Evolutionary conservation across 2,888 invertebrate genomes (phyloP).

Genomic region (Chaetogeoica ovagalla): DNA sequence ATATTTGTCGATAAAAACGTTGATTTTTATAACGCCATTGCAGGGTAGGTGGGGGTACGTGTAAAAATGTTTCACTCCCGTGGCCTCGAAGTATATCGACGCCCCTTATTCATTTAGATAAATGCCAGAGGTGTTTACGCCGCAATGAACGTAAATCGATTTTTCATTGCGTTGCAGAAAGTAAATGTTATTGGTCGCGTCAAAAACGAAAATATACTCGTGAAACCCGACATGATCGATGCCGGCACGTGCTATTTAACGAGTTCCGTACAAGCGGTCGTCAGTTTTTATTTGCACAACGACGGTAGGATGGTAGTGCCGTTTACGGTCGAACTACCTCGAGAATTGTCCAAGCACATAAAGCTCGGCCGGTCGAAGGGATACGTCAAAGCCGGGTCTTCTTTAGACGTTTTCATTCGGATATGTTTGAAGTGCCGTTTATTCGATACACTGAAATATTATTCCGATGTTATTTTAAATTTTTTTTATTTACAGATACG

Average conservation of each 20-base stretch:
- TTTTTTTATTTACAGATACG: not conserved
- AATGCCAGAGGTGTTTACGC: too few relatives aligned
- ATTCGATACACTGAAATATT: not conserved
- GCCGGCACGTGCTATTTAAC: conserved; percentile 54
- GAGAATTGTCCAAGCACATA: conserved; percentile 48
- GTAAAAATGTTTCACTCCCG: too few relatives aligned
- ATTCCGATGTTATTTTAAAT: not conserved
- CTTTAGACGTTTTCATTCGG: conserved; percentile 1
- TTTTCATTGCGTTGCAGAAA: not conserved
- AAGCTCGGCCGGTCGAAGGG: conserved; percentile 13
- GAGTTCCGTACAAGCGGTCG: conserved; percentile 48
- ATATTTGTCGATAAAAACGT: too few relatives aligned
- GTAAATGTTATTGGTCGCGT: conserved; percentile 16
- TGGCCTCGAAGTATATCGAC: too few relatives aligned
- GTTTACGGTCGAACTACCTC: conserved; percentile 46
- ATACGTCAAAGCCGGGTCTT: conserved; percentile 39
- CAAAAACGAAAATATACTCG: conserved; percentile 44
- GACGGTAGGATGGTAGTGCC: conserved; percentile 46
- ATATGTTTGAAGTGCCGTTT: conserved; percentile 20
- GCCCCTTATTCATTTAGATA: too few relatives aligned
- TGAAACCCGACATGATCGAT: conserved; percentile 54
- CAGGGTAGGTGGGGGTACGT: too few relatives aligned
- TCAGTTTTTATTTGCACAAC: conserved; percentile 51
- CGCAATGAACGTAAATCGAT: not conserved
- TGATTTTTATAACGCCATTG: too few relatives aligned